Evolutionary conservation across 2,888 invertebrate genomes (phyloP).

Genomic region (Apodemia hepburni): DNA sequence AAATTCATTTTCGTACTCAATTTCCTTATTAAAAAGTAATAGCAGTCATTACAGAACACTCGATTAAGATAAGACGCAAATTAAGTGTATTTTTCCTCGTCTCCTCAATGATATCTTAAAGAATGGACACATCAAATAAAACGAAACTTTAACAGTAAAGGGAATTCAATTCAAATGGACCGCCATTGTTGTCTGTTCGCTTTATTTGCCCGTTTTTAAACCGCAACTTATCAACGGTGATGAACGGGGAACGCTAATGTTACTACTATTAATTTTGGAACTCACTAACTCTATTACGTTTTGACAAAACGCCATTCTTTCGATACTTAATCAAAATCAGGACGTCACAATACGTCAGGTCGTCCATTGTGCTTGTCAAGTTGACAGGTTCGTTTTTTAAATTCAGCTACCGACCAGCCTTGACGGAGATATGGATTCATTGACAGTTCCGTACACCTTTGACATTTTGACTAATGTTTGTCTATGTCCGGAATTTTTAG

Average conservation of each 20-base stretch:
- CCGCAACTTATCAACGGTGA: constrained; percentile 51
- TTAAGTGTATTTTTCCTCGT: constrained; percentile 32
- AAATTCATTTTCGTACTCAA: background rate
- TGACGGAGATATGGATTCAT: constrained; percentile 55
- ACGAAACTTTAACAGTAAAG: constrained; percentile 34
- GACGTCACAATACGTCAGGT: constrained; percentile 55
- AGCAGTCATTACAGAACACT: background rate
- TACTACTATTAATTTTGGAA: constrained; percentile 49
- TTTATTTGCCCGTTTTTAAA: constrained; percentile 56
- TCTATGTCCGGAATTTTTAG: constrained; percentile 38
- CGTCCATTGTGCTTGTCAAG: constrained; percentile 41
- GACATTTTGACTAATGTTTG: constrained; percentile 75
- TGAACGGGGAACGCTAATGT: constrained; percentile 43
- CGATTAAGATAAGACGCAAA: constrained; percentile 18
- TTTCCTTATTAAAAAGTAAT: background rate
- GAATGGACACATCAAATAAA: constrained; percentile 53
- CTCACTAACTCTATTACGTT: constrained; percentile 56
- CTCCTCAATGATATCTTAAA: constrained; percentile 34
- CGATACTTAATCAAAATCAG: constrained; percentile 64
- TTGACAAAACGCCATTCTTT: constrained; percentile 57
- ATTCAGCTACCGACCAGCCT: constrained; percentile 55
- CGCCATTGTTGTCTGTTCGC: constrained; percentile 71
- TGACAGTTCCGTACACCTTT: constrained; percentile 64
- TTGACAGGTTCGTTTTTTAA: constrained; percentile 33
- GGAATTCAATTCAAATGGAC: constrained; percentile 67